Base-by-base conservation (phyloP, 2,888 invertebrate genomes). In the Syritta pipiens region DNA sequence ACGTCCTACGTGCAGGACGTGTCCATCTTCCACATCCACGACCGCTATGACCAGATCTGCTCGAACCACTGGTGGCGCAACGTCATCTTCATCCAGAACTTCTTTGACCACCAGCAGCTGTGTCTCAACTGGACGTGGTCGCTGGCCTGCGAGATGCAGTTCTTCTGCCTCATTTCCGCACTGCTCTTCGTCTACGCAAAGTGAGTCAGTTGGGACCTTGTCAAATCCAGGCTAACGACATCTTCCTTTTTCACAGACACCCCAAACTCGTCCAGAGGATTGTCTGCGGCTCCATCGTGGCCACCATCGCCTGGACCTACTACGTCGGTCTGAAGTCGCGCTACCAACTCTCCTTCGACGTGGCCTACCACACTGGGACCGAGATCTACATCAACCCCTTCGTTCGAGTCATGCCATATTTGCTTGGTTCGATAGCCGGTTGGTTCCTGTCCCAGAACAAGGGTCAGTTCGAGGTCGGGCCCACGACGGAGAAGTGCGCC, bases 301-400 rank as follows among this genome's bases (percentile, higher is more conserved):
- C 84, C 32, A 86, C 84, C 49, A 83, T 87, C 0, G 51, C 77
- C 1, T 88, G 88, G 88, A 84, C 87, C 1, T 87, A 84, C 46
- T 62, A 82, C 17, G 84, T 86, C 24, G 88, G 88, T 0, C 4
- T 86, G 2, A 84, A 79, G 46, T 83, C 83, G 0, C 85, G 85
- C 22, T 89, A 86, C 42, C 85, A 87, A 60, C 60, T 88, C 1
- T 88, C 88, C 0, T 89, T 89, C 26, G 89, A 89, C 51, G 84
- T 87, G 0, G 85, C 86, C 10, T 87, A 86, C 71, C 85, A 87
- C 49, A 88, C 89, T 0, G 89, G 86, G 42, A 89, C 88, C 0
- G 85, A 88, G 55, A 86, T 92, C 37, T 90, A 90, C 81, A 90
- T 90, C 9, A 88, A 90, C 44, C 91, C 91, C 0, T 91, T 90